phyloP scores from a whole-genome alignment of 2,888 invertebrate genomes.

The Bombylius major region DNA sequence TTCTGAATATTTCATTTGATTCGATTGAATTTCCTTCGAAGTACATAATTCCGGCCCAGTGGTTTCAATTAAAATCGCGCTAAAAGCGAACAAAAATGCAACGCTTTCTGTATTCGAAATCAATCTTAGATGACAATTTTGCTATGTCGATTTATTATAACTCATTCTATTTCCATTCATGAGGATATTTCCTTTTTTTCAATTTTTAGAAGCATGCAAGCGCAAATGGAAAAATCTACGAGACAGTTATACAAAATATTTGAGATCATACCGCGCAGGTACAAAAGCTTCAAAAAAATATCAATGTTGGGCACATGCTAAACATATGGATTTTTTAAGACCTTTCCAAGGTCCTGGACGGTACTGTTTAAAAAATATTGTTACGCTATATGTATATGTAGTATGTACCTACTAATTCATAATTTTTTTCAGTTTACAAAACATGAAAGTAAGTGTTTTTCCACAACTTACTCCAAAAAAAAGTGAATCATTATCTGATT shows the following conservation, averaged over 20 bases:
- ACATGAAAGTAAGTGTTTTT: constrained; percentile 1
- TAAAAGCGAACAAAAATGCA: too few species aligned
- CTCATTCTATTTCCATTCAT: too few species aligned
- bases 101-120: too few species aligned
- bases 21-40: too few species aligned
- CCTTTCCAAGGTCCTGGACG: constrained; percentile 35
- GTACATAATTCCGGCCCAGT: too few species aligned
- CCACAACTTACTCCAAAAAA: neutral
- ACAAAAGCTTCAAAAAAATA: constrained; percentile 36
- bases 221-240: constrained; percentile 37
- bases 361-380: constrained; percentile 15
- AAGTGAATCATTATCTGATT: constrained; percentile 6
- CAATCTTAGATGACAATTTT: too few species aligned
- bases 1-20: too few species aligned
- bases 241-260: constrained; percentile 36
- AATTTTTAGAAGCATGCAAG: constrained; percentile 30
- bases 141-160: too few species aligned
- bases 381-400: neutral
- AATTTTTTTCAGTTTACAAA: constrained; percentile 5
- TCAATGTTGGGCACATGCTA: constrained; percentile 36
- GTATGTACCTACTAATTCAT: neutral
- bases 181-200: too few species aligned
- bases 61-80: too few species aligned
- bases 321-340: constrained; percentile 34
- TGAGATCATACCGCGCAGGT: constrained; percentile 34